phyloP scores from a whole-genome alignment of 1,140 invertebrate genomes.

The Neodiprion lecontei region DNA sequence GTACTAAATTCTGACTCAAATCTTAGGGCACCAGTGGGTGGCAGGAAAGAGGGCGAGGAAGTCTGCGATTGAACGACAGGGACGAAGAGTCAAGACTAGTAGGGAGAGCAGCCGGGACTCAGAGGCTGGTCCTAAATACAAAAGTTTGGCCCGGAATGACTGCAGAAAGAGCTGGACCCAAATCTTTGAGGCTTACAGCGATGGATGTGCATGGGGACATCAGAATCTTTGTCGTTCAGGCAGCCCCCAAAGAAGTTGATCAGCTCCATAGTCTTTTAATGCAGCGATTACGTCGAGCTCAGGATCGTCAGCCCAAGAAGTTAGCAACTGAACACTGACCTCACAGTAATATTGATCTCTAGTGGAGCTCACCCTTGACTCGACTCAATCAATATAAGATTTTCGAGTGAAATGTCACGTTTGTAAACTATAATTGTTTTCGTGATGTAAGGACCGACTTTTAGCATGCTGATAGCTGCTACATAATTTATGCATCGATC shows the following conservation, averaged over 20 bases:
- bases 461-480: slow-evolving; percentile 29
- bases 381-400: slow-evolving; percentile 22
- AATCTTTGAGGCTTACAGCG: slow-evolving; percentile 88
- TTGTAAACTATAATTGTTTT: slow-evolving; percentile 23
- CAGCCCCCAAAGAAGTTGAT: slow-evolving; percentile 79
- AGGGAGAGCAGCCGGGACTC: slow-evolving; percentile 85
- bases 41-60: slow-evolving; percentile 90
- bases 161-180: slow-evolving; percentile 83
- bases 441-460: slow-evolving; percentile 23
- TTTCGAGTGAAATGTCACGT: slow-evolving; percentile 1
- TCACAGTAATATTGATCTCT: slow-evolving; percentile 16
- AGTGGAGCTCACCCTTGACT: slow-evolving; percentile 17
- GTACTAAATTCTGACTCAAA: slow-evolving; percentile 3
- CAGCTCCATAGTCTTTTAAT: slow-evolving; percentile 76
- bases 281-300: slow-evolving; percentile 66
- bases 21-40: slow-evolving; percentile 71
- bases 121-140: slow-evolving; percentile 91
- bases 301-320: slow-evolving; percentile 55
- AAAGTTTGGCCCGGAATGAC: slow-evolving; percentile 95
- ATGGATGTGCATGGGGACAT: slow-evolving; percentile 83
- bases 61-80: slow-evolving; percentile 85
- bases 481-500: slow-evolving; percentile 36
- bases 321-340: slow-evolving; percentile 55
- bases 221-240: slow-evolving; percentile 85
- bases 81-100: slow-evolving; percentile 79